Base-by-base conservation (phyloP, 2,113 vertebrate genomes). In the Poecile atricapillus region DNA sequence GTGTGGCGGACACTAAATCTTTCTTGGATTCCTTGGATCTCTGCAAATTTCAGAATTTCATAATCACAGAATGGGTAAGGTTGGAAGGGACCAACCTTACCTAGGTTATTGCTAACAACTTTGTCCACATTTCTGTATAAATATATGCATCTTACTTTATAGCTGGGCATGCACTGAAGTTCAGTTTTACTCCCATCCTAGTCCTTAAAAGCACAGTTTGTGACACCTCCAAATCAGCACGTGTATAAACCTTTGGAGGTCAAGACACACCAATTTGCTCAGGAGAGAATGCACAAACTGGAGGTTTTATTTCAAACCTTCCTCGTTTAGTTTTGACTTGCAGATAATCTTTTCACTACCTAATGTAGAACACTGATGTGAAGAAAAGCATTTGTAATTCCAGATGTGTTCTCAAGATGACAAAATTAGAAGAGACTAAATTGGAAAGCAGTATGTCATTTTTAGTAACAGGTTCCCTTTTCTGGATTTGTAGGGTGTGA, bases 401-500 rank as follows among this genome's bases (percentile, higher is more conserved):
- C 90, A 58, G 89, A 74, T 55, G 31, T 71, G 76, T 80, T 92
- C 60, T 81, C 47, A 93, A 92, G 78, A 69, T 50, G 89, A 73
- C 69, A 53, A 50, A 71, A 87, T 82, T 71, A 91, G 83, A 87
- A 81, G 77, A 75, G 64, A 52, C 77, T 84, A 23, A 82, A 78
- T 30, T 69, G 76, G 58, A 90, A 73, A 71, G 71, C 37, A 77
- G 55, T 18, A 19, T 63, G 76, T 79, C 16, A 59, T 77, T 94
- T 93, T 89, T 82, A 93, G 67, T 97, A 95, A 97, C 55, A 71
- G 31, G 18, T 70, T 94, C n/a, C 89, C 56, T 95, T 84, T 95
- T 94, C 90, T 96, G 94, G 79, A 41, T 96, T 95, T 96, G 65
- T 30, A 97, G 96, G 96, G 95, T 97, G 96, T 93, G 96, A 95